Evolutionary conservation across 2,888 invertebrate species (phyloP).

Genomic region (Aplocera efformata): DNA sequence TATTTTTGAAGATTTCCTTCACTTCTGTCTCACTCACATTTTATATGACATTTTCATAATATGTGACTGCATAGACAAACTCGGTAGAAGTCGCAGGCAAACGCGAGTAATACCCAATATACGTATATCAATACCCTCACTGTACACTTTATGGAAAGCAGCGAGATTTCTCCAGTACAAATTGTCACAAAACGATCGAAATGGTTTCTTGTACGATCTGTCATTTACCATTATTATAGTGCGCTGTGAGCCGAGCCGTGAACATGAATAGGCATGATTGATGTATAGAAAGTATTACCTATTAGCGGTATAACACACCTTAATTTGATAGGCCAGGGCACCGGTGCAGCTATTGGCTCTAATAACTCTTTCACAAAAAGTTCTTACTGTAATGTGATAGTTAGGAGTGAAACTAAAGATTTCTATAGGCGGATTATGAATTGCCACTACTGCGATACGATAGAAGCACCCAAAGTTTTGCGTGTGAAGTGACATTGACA

Average conservation of each 20-base stretch:
- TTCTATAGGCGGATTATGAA: no score
- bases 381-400: background rate
- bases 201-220: conserved; percentile 49
- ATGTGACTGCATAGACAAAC: no score
- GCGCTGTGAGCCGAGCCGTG: conserved; percentile 60
- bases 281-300: conserved; percentile 68
- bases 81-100: no score
- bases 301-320: conserved; percentile 43
- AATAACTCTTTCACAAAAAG: no score
- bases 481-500: no score
- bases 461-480: no score
- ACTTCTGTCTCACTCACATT: no score
- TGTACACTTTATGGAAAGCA: conserved; percentile 34
- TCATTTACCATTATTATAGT: conserved; percentile 46
- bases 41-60: no score
- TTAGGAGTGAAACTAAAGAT: background rate
- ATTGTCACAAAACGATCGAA: conserved; percentile 42
- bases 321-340: conserved; percentile 23
- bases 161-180: conserved; percentile 45
- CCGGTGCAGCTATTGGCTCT: no score
- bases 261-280: conserved; percentile 61
- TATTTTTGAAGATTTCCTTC: no score
- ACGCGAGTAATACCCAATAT: no score
- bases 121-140: background rate
- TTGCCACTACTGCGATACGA: no score